phyloP scores from a whole-genome alignment of 2,888 invertebrate genomes.

The Trachelus stipa region DNA sequence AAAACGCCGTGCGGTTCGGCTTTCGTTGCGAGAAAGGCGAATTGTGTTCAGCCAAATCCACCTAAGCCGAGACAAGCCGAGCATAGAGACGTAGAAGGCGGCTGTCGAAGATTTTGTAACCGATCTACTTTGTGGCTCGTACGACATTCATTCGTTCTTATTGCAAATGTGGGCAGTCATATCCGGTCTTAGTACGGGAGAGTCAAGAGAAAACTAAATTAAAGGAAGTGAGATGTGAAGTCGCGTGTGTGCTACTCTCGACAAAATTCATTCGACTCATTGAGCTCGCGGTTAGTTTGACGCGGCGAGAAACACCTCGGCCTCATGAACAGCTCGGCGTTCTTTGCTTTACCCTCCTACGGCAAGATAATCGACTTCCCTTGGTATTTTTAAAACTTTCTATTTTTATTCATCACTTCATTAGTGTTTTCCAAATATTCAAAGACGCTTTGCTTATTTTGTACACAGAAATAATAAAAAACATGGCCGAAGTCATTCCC shows the following conservation, averaged over 20 bases:
- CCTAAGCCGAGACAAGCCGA: neutral
- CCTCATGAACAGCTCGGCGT: neutral
- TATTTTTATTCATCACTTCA: no score
- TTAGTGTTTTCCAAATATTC: no score
- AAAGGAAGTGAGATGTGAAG: neutral
- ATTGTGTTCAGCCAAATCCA: neutral
- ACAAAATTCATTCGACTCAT: slow-evolving; percentile 1
- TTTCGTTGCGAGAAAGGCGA: slow-evolving; percentile 15
- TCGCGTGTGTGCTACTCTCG: neutral
- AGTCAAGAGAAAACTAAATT: slow-evolving; percentile 1
- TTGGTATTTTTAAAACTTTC: no score
- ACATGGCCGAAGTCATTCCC: neutral
- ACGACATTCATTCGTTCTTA: neutral
- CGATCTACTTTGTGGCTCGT: neutral
- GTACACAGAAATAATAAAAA: neutral
- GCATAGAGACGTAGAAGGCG: neutral
- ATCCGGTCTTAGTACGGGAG: neutral
- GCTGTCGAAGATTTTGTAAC: neutral
- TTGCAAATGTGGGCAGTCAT: neutral
- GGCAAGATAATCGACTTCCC: neutral
- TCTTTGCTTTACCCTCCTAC: neutral
- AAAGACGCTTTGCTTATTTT: neutral
- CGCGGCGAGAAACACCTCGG: neutral
- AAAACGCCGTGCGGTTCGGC: slow-evolving; percentile 9
- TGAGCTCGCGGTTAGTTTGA: slow-evolving; percentile 15